phyloP scores from a whole-genome alignment of 2,888 invertebrate genomes.

The Celastrina argiolus region DNA sequence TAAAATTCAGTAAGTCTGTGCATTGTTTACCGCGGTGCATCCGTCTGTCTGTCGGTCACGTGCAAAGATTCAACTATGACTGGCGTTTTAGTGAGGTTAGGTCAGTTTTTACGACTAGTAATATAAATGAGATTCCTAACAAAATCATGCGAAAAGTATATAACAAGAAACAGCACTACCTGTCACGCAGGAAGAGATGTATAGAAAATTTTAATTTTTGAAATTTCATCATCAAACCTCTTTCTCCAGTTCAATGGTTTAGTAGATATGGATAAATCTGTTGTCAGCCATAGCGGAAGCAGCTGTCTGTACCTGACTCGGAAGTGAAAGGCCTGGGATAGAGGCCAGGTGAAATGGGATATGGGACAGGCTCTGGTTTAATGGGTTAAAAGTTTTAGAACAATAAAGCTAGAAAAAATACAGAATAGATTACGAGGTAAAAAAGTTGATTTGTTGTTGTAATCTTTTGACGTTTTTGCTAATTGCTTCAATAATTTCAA shows the following conservation, averaged over 20 bases:
- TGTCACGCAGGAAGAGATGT: too few species aligned
- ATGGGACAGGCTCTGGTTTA: background rate
- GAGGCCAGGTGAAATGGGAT: slow-evolving; percentile 5
- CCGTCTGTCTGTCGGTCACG: slow-evolving; percentile 48
- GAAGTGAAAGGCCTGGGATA: slow-evolving; percentile 8
- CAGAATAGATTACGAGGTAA: too few species aligned
- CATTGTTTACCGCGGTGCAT: slow-evolving; percentile 50
- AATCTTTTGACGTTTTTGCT: too few species aligned
- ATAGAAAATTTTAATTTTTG: too few species aligned
- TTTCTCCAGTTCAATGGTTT: background rate
- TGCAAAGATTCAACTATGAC: slow-evolving; percentile 33
- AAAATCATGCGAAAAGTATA: background rate
- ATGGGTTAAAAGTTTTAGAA: background rate
- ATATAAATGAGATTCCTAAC: background rate
- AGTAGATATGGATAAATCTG: background rate
- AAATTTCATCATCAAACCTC: background rate
- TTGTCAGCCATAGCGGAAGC: slow-evolving; percentile 1
- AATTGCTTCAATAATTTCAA: too few species aligned
- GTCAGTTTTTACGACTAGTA: too few species aligned
- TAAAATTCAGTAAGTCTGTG: slow-evolving; percentile 38
- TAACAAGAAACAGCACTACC: too few species aligned
- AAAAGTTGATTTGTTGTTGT: too few species aligned
- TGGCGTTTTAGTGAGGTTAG: slow-evolving; percentile 9
- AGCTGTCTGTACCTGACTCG: slow-evolving; percentile 5
- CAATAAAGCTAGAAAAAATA: too few species aligned